Conservation (phyloP, 30 jellyfish, hydroid and myxozoan genomes). For the Aurelia aurita complex sp. Pacific region DNA sequence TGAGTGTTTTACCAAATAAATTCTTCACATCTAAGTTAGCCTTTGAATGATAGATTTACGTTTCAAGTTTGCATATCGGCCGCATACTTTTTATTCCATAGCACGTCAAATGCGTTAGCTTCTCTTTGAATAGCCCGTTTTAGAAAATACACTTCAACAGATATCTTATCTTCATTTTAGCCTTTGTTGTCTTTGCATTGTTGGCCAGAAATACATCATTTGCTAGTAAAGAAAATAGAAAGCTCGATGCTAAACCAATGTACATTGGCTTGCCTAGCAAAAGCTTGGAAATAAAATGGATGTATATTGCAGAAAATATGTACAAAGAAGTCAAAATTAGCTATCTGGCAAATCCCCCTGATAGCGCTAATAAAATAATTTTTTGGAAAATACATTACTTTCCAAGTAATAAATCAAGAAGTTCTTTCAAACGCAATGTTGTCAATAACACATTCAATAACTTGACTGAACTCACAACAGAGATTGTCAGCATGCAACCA, state of each 20-base stretch:
- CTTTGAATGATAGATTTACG: too few species aligned
- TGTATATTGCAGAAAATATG: conserved; percentile 14
- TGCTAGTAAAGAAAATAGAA: too few species aligned
- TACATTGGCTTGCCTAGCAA: conserved; percentile 40
- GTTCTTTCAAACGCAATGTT: not conserved
- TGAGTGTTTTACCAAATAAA: too few species aligned
- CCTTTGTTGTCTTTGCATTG: too few species aligned
- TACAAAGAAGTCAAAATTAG: not conserved
- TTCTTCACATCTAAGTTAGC: too few species aligned
- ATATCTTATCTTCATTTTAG: too few species aligned
- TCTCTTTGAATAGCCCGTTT: too few species aligned
- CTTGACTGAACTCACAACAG: conserved; percentile 25
- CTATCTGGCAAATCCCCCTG: not conserved
- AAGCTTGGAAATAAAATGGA: conserved; percentile 19
- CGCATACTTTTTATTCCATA: too few species aligned
- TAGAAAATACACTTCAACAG: too few species aligned
- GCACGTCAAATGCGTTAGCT: too few species aligned
- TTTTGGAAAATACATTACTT: conserved; percentile 22
- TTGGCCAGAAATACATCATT: too few species aligned
- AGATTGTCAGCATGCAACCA: not conserved
- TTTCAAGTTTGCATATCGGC: too few species aligned
- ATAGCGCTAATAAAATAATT: not conserved
- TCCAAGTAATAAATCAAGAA: conserved; percentile 1
- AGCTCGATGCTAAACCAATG: conserved; percentile 9
- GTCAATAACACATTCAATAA: conserved; percentile 12